Evolutionary conservation across 1,140 invertebrate genomes (phyloP), one percentile per base, ranked within the genome.

Genomic region (Drosophila sechellia): DNA sequence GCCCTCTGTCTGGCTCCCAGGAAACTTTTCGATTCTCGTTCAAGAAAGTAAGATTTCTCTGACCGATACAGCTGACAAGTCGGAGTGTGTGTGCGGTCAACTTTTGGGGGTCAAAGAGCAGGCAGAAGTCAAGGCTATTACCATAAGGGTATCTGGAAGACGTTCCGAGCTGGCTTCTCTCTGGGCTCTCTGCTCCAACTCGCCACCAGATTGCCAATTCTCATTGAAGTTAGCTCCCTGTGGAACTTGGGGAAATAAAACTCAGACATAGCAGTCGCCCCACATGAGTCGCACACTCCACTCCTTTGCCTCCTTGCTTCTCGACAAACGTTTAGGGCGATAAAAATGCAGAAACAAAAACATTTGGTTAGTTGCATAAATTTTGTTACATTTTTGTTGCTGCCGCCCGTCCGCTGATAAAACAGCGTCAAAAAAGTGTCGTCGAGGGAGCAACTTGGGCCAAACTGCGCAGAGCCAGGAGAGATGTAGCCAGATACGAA

Each of bases 291-390:
- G 40, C 52, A 63, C 42, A 35, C 31, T 17, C 68, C 22, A 39
- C 37, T 13, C 12, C 3, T 1, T 13, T 13, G 37, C 37, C 39
- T 22, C 20, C 27, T 37, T 40, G 11, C 40, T 53, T 72, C 71
- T 55, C 35, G 39, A 42, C 40, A 66, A 69, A 50, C 77, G 83
- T 64, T 86, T 59, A 61, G 65, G 64, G 70, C 77, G 78, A 86
- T 86, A 86, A 86, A 86, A 86, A 75, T 68, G 80, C 73, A 71
- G 80, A 72, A 59, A 64, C 54, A 81, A 61, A 86, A 84, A 87
- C 68, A 87, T 89, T 79, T 87, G 79, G 79, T 77, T 87, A 79
- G 84, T 89, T 89, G 84, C 79, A 87, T 87, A 89, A 89, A 87
- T 89, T 89, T 77, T 34, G 65, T 63, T 59, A 50, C 59, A 15